Evolutionary conservation across 2,797 vertebrate genomes (phyloP), one percentile per base, ranked within the genome.

Genomic region (Semaprochilodus insignis): DNA sequence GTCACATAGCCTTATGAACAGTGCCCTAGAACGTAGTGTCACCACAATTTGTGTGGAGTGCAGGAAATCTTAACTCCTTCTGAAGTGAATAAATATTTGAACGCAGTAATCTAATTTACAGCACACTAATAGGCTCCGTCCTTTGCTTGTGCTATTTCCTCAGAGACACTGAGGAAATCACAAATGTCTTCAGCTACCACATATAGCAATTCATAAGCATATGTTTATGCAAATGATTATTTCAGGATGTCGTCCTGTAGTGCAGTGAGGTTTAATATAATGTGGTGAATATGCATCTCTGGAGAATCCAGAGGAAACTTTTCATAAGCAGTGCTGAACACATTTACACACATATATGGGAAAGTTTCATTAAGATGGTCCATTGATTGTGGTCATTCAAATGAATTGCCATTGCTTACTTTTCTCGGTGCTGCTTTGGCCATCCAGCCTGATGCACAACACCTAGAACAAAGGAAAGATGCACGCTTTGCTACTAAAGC

Each of bases 211-310:
- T 55, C 52, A 63, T 36, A 25, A 6, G 27, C 8, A 34, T 60
- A 55, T 74, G 40, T 79, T 74, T 69, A 79, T 83, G 82, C n/a
- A 83, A 83, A 83, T 75, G 19, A 1, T 70, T 52, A 60, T 59
- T 83, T 40, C 40, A 60, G 69, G 15, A 73, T 44, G 52, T 72
- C 75, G 60, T 81, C 36, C 0, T 34, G 63, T 36, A 73, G 77
- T 52, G 27, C 44, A 77, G 55, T 72, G 67, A 55, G 65, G 31
- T 73, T 83, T 72, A 70, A 78, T 78, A 54, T 27, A 73, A 77
- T 23, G 74, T 25, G 69, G 5, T 27, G 19, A 82, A 65, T 63
- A 63, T 54, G 55, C 57, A 21, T 44, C 76, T 57, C 75, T 74
- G 72, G 52, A 74, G 75, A 77, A 31, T 19, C 6, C 51, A 74